Base-by-base conservation (phyloP, 2,888 invertebrate genomes). In the Clitarchus hookeri region DNA sequence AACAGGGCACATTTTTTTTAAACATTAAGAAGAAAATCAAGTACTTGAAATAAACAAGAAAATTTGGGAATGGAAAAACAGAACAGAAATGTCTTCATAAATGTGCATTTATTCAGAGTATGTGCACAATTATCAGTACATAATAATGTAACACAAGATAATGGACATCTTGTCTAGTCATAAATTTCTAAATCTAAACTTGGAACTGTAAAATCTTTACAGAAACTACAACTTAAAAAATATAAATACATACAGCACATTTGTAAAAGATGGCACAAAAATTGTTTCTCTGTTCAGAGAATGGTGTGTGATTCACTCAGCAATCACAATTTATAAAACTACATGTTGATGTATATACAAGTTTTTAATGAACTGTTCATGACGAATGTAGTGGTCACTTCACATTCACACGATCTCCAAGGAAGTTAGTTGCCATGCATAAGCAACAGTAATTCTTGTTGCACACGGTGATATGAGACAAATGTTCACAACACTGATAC, bases 281-380 rank as follows among this genome's bases (percentile, higher is more conserved):
- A 65, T 9, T n/a, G 19, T 23, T 65, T 65, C 65, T 65, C 65
- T 19, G 65, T 65, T 16, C 23, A 65, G 19, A 65, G 65, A 65
- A 65, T 65, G n/a, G 65, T 65, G 16, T n/a, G 65, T 65, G 65
- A 65, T 65, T 65, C 65, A 65, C 8, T 65, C 65, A 65, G 65
- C 65, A 65, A 65, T n/a, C 65, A 65, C 65, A 65, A 65, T 65
- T 65, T 65, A 65, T 23, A 65, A 65, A 65, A 65, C 65, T 65
- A n/a, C 65, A 23, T 19, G 16, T 65, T 23, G 19, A 11, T 65
- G n/a, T 65, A 65, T 65, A 19, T 65, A 65, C 65, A 65, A 65
- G 65, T 65, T 65, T n/a, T 9, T 65, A 23, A n/a, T 65, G 6
- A 65, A 23, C 11, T 16, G 19, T 65, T 19, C 8, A 19, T n/a